phyloP scores from a whole-genome alignment of 1,140 invertebrate genomes.

The Drosophila melanica region DNA sequence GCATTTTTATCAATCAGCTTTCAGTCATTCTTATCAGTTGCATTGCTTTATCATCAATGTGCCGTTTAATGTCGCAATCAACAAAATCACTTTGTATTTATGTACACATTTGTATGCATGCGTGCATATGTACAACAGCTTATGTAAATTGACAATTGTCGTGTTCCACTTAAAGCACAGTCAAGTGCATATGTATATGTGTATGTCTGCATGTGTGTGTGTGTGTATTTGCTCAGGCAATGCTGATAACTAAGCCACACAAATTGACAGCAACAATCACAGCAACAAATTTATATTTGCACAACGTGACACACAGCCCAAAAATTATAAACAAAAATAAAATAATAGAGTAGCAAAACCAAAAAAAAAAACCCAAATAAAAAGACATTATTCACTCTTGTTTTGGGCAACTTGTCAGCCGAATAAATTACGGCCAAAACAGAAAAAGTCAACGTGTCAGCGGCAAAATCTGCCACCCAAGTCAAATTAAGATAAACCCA shows the following conservation, averaged over 20 bases:
- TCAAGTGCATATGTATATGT: constrained; percentile 26
- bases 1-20: neutral
- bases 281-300: constrained; percentile 49
- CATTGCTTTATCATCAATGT: constrained; percentile 9
- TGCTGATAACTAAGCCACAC: constrained; percentile 63
- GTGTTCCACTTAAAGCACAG: constrained; percentile 61
- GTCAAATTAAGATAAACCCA: constrained; percentile 14
- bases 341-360: constrained; percentile 1
- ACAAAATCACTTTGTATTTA: neutral
- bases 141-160: constrained; percentile 71
- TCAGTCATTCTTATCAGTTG: neutral
- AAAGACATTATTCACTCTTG: neutral
- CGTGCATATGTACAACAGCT: constrained; percentile 15
- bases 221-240: constrained; percentile 45
- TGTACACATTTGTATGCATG: neutral
- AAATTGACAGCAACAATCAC: constrained; percentile 54
- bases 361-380: neutral
- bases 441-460: neutral
- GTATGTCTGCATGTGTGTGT: neutral
- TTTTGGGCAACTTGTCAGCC: neutral
- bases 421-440: neutral
- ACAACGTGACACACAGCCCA: constrained; percentile 50
- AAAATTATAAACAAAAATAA: constrained; percentile 32
- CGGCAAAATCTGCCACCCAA: constrained; percentile 9
- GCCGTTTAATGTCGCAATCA: constrained; percentile 2